phyloP scores from a whole-genome alignment of 92 coral and sea anemone species.

The Virgularia gustaviana region DNA sequence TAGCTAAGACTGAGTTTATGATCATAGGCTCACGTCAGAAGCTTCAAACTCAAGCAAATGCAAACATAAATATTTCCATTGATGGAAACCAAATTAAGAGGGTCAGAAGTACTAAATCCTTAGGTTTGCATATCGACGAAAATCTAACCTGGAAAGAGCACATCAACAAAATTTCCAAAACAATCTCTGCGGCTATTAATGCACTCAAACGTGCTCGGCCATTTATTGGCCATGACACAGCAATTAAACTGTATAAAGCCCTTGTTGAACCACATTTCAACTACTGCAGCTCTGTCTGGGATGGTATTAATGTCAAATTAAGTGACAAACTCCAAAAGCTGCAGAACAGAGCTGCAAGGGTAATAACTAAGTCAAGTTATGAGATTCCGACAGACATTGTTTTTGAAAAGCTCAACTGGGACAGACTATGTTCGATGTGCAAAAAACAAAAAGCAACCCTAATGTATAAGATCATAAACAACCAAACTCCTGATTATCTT shows the following conservation, averaged over 20 bases:
- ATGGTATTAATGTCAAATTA: conserved; percentile 30
- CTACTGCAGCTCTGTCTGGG: conserved; percentile 59
- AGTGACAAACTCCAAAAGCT: conserved; percentile 50
- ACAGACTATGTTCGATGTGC: conserved; percentile 30
- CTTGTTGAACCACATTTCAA: conserved; percentile 61
- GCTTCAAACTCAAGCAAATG: too few relatives aligned
- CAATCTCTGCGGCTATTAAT: conserved; percentile 48
- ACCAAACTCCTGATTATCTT: too few relatives aligned
- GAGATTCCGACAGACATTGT: background rate
- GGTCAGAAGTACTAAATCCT: conserved; percentile 24
- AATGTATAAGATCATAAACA: too few relatives aligned
- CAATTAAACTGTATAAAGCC: conserved; percentile 42
- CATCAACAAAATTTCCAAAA: conserved; percentile 47
- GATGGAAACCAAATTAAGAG: conserved; percentile 24
- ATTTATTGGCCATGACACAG: conserved; percentile 37
- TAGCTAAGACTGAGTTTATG: too few relatives aligned
- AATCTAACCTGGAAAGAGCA: conserved; percentile 48
- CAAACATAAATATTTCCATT: background rate
- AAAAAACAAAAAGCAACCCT: too few relatives aligned
- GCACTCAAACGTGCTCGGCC: conserved; percentile 55
- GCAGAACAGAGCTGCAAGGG: conserved; percentile 59
- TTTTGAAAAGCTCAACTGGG: too few relatives aligned
- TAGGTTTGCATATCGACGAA: conserved; percentile 38
- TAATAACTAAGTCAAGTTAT: conserved; percentile 23
- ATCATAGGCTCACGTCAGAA: too few relatives aligned